Conservation (phyloP, 2,113 vertebrate species). For the Symphodus melops region DNA sequence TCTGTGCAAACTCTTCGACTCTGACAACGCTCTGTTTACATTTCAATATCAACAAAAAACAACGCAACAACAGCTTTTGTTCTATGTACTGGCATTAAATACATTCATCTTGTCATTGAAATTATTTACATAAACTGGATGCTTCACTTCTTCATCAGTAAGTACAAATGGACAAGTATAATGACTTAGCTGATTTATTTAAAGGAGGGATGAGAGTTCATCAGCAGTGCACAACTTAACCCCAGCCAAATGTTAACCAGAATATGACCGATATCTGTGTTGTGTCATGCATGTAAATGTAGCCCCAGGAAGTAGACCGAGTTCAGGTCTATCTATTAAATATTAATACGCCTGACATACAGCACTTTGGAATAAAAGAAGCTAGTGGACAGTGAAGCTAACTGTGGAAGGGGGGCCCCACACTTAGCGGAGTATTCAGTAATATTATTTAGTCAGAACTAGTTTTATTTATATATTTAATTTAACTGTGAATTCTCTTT, state of each 20-base stretch:
- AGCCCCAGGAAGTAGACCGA: not conserved
- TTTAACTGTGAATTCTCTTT: not conserved
- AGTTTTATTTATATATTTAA: not conserved
- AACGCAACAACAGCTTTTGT: not conserved
- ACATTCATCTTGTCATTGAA: not conserved
- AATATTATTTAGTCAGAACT: not conserved
- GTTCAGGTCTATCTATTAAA: slow-evolving; percentile 1
- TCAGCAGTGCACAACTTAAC: not conserved
- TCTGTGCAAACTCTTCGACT: slow-evolving; percentile 30
- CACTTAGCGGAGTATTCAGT: not conserved
- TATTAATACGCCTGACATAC: slow-evolving; percentile 18
- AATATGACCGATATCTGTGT: not conserved
- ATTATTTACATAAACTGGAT: not conserved
- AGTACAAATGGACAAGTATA: not conserved
- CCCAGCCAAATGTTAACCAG: slow-evolving; percentile 9
- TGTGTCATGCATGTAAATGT: slow-evolving; percentile 10
- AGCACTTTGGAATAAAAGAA: slow-evolving; percentile 2
- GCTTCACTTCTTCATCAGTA: not conserved
- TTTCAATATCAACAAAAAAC: slow-evolving; percentile 12
- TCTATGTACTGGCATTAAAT: not conserved
- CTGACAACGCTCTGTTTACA: slow-evolving; percentile 1
- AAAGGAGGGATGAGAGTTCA: slow-evolving; percentile 3
- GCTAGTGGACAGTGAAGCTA: slow-evolving; percentile 4
- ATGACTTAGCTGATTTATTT: slow-evolving; percentile 13
- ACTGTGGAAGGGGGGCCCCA: slow-evolving; percentile 4